Conservation (phyloP, 2,888 invertebrate genomes). For the Stenchaetothrips biformis region DNA sequence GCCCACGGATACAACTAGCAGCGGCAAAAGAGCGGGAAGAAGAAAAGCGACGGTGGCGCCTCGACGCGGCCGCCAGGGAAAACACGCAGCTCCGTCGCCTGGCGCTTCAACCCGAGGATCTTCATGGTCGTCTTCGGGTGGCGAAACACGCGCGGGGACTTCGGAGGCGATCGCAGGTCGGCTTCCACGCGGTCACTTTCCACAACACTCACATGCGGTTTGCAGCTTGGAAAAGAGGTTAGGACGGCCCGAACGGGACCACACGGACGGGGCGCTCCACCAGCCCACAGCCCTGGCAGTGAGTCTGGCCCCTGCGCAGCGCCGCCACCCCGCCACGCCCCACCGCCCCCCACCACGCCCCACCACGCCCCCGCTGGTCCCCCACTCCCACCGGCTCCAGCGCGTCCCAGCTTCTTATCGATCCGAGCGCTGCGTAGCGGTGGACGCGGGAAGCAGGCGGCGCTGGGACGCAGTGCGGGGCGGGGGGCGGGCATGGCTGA, state of each 20-base stretch:
- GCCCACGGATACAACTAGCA: not conserved
- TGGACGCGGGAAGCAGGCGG: not conserved
- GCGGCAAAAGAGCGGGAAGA: conserved; percentile 9
- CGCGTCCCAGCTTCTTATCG: conserved; percentile 11
- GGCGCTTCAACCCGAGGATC: not conserved
- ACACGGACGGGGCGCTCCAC: not conserved
- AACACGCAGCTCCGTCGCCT: not conserved
- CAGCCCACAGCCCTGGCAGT: not conserved
- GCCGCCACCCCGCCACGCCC: not conserved
- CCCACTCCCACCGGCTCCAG: conserved; percentile 13
- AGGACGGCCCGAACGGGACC: not conserved
- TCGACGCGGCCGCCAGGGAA: not conserved
- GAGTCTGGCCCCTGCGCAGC: conserved; percentile 4
- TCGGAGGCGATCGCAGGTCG: not conserved
- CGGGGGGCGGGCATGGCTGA: not conserved
- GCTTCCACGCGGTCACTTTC: not conserved
- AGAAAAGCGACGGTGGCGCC: not conserved
- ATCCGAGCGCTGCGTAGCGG: conserved; percentile 3
- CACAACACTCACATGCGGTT: not conserved
- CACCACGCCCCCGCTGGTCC: not conserved
- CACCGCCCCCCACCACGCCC: not conserved
- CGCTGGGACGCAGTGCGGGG: not conserved
- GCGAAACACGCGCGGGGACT: not conserved
- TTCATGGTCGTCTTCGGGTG: not conserved
- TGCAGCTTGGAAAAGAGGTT: not conserved